These are phyloP conservation scores for Apotomis betuletana DNA, from an alignment of 2,888 invertebrate genomes.

Conservation along the genomic window DNA sequence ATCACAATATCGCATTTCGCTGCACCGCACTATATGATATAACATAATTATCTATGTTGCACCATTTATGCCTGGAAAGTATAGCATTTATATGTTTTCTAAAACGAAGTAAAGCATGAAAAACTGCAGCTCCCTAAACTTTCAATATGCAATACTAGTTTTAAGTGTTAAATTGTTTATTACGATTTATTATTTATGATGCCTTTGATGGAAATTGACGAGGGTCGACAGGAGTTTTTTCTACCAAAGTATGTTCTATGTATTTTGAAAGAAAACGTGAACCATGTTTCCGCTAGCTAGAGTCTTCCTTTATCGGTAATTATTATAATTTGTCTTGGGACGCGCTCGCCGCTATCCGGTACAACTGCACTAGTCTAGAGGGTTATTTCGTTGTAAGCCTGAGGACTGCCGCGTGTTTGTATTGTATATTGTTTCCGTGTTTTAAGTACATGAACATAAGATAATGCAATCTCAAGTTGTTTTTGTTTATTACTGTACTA, in stretches of 20 bases:
- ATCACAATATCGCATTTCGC: slow-evolving; percentile 40
- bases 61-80: slow-evolving; percentile 32
- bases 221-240: slow-evolving; percentile 65
- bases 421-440: slow-evolving; percentile 55
- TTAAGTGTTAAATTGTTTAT: slow-evolving; percentile 83
- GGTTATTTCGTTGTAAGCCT: slow-evolving; percentile 51
- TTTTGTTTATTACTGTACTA: slow-evolving; percentile 76
- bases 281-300: slow-evolving; percentile 58
- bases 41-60: slow-evolving; percentile 29
- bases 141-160: slow-evolving; percentile 82
- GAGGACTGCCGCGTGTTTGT: slow-evolving; percentile 62
- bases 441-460: slow-evolving; percentile 57
- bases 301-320: slow-evolving; percentile 66
- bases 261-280: slow-evolving; percentile 53
- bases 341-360: slow-evolving; percentile 46
- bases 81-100: slow-evolving; percentile 41
- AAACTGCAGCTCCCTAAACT: slow-evolving; percentile 60
- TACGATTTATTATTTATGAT: slow-evolving; percentile 77
- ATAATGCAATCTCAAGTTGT: slow-evolving; percentile 74
- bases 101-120: slow-evolving; percentile 28
- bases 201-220: slow-evolving; percentile 60
- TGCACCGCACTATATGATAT: slow-evolving; percentile 30
- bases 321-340: slow-evolving; percentile 44
- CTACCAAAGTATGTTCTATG: slow-evolving; percentile 69
- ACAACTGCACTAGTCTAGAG: slow-evolving; percentile 65